Base-by-base conservation (phyloP, 2,888 invertebrate genomes). In the Acrobasis repandana region DNA sequence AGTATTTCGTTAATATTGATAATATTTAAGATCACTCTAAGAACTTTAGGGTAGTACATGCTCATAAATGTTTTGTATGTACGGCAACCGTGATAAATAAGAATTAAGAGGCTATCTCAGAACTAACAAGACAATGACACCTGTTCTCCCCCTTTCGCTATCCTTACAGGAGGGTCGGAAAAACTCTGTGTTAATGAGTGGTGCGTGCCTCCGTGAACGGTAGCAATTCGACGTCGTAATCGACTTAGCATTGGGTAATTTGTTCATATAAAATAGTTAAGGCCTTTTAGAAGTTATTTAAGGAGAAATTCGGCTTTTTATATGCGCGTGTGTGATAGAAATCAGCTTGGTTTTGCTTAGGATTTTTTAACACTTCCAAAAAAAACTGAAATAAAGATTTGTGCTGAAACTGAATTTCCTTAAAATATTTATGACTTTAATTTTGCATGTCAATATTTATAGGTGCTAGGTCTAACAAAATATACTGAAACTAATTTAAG, bases 181-280 rank as follows among this genome's bases (percentile, higher is more conserved):
- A 81, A 80, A 76, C 74, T 71, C 72, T 73, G 73, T 82, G 82
- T 83, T 84, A 83, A 84, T 82, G 83, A 79, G 74, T 64, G 52
- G 63, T 74, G 80, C 80, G 81, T 82, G 85, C 79, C 78, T 75
- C 74, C 72, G 71, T 67, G 76, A 76, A 75, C 73, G 68, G 73
- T 77, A 80, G 83, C 79, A 85, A 85, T 85, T 85, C 77, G 82
- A 73, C 78, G 78, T 77, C 77, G 80, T 82, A 85, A 85, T 82
- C 83, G 81, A 76, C 76, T 69, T 76, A 75, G 69, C 68, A 70
- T 73, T 79, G 66, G 63, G 66, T 74, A 73, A 82, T 83, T 80
- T 84, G 76, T 83, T 74, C 68, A 71, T 68, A 67, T 76, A 77
- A 77, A 28, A 28, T 28, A 28, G 28, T 2, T 78, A 77, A 76